Percentiles rank a stretch among this genome's conserved stretches.
Conservation (phyloP, 1,140 invertebrate species). For the Pseudachorutes palmiensis region DNA sequence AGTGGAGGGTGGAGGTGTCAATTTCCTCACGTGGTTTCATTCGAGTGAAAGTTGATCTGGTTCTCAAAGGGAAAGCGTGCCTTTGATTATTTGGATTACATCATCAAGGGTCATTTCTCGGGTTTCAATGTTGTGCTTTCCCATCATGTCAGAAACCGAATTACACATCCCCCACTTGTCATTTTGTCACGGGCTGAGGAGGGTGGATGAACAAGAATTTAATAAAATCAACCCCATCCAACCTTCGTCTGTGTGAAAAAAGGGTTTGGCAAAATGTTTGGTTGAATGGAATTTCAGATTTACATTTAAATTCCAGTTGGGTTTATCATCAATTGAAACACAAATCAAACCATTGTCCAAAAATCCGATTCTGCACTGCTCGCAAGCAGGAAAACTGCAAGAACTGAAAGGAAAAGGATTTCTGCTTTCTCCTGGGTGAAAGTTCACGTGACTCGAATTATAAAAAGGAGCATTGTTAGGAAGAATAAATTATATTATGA, state of each 20-base stretch:
- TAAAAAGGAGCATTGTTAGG: no score
- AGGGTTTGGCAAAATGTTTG: conserved; percentile 1
- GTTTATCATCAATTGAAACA: background rate
- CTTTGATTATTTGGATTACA: no score
- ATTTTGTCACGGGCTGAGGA: background rate
- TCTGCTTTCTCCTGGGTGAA: background rate
- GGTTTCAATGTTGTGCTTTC: no score
- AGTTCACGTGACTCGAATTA: background rate
- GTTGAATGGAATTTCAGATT: background rate
- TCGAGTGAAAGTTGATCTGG: background rate
- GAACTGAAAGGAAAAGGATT: background rate
- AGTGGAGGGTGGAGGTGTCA: no score
- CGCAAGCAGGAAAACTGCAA: background rate
- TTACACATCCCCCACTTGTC: background rate
- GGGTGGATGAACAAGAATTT: background rate
- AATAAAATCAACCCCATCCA: background rate
- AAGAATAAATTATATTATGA: no score
- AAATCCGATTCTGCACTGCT: background rate
- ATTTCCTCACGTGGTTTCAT: no score
- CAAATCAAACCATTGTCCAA: background rate
- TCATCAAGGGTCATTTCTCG: no score
- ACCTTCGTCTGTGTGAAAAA: background rate
- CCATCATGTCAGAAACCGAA: background rate
- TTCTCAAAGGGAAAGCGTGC: background rate
- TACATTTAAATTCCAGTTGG: background rate